Evolutionary conservation across 2,113 vertebrate genomes (phyloP).

Genomic region (Glaucomys volans): DNA sequence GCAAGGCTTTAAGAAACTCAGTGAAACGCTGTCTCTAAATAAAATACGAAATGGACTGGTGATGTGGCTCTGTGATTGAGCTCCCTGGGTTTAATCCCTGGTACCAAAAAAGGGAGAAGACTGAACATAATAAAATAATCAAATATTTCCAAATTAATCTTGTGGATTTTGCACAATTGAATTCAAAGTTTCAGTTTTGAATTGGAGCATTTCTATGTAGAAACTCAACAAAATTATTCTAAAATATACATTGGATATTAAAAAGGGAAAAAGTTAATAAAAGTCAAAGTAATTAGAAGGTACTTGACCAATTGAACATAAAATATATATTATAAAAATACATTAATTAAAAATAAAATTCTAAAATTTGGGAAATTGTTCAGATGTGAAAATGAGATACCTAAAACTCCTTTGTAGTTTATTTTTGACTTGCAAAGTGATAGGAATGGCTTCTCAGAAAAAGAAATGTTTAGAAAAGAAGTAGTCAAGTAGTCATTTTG

Average conservation of each 20-base stretch:
- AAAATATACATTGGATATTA: neutral
- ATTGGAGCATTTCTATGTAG: neutral
- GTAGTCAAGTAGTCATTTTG: neutral
- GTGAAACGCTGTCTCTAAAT: too few relatives aligned
- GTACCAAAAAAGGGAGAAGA: neutral
- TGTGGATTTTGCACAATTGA: neutral
- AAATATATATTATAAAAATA: neutral
- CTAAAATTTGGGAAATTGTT: neutral
- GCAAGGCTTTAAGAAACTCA: too few relatives aligned
- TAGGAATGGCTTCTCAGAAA: neutral
- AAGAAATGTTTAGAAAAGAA: neutral
- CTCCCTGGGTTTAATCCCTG: too few relatives aligned
- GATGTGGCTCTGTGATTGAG: too few relatives aligned
- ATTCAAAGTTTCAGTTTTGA: neutral
- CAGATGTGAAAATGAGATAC: neutral
- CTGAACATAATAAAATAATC: neutral
- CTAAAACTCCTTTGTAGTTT: neutral
- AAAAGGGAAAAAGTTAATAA: neutral
- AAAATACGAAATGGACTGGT: too few relatives aligned
- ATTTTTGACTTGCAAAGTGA: neutral
- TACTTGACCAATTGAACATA: neutral
- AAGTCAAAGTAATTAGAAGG: neutral
- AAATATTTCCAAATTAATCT: neutral
- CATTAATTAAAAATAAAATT: neutral
- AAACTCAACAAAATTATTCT: neutral